phyloP scores from a whole-genome alignment of 2,113 vertebrate genomes.

The Cynocephalus volans region DNA sequence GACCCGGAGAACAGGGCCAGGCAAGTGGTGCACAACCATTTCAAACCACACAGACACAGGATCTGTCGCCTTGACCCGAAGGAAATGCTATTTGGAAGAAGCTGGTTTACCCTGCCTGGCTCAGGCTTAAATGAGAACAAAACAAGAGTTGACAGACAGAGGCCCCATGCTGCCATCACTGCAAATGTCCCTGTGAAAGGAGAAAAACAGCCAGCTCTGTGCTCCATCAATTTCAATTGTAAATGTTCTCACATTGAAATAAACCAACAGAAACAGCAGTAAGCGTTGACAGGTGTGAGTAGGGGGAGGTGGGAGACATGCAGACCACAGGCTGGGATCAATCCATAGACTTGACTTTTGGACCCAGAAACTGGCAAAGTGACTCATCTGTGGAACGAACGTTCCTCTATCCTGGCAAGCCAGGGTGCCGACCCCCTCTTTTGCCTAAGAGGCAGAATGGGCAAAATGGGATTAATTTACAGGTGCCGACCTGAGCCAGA shows the following conservation, averaged over 20 bases:
- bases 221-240: constrained; percentile 60
- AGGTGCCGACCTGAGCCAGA: too few relatives aligned
- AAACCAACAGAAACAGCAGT: not conserved
- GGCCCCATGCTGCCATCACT: not conserved
- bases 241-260: not conserved
- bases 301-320: fast-evolving
- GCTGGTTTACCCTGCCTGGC: not conserved
- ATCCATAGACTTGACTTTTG: not conserved
- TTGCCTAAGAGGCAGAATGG: not conserved
- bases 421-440: not conserved
- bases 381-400: fast-evolving
- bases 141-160: constrained; percentile 73
- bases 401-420: not conserved
- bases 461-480: not conserved
- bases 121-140: constrained; percentile 48
- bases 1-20: fast-evolving
- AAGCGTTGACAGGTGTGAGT: not conserved
- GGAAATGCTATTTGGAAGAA: constrained; percentile 48
- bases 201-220: constrained; percentile 32
- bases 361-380: not conserved
- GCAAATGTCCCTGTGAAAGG: constrained; percentile 42
- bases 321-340: not conserved
- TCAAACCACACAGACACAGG: not conserved
- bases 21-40: not conserved
- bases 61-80: not conserved